Percentiles rank a stretch among this genome's conserved stretches.
Evolutionary conservation across 92 coral and sea anemone species (phyloP).

Genomic region (Paragorgia papillata): DNA sequence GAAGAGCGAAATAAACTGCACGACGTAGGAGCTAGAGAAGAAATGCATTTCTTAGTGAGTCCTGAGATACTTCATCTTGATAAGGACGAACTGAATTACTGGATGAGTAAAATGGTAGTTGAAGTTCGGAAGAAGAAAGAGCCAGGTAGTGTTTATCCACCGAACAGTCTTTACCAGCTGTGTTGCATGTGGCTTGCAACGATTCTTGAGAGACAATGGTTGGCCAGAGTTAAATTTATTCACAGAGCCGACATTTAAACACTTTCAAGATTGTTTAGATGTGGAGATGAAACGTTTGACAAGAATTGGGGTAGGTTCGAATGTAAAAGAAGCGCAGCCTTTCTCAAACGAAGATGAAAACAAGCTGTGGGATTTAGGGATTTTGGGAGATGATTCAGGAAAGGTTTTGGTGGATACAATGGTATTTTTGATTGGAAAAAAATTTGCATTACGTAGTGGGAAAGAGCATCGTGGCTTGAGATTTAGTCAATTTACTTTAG

Average conservation of each 20-base stretch:
- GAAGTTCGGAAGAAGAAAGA: constrained; percentile 49
- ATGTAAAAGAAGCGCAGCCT: no score
- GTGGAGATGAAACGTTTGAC: constrained; percentile 45
- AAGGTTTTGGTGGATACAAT: constrained; percentile 39
- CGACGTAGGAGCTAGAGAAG: constrained; percentile 9
- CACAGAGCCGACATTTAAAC: constrained; percentile 39
- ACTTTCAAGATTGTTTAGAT: constrained; percentile 48
- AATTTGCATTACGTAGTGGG: constrained; percentile 25
- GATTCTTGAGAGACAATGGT: constrained; percentile 53
- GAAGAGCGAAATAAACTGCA: constrained; percentile 24
- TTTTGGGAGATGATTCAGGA: constrained; percentile 23
- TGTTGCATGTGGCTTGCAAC: constrained; percentile 50
- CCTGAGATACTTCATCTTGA: constrained; percentile 15
- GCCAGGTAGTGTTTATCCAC: constrained; percentile 32
- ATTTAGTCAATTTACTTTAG: constrained; percentile 36
- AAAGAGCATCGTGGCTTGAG: constrained; percentile 44
- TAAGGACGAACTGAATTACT: constrained; percentile 49
- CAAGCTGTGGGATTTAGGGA: neutral
- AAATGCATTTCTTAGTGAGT: constrained; percentile 33
- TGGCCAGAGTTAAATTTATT: constrained; percentile 39
- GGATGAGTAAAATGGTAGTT: constrained; percentile 45
- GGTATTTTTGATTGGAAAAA: constrained; percentile 53
- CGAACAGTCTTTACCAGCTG: constrained; percentile 19
- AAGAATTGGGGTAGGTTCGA: neutral
- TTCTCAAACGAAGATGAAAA: no score